Base-by-base conservation (phyloP, 37 sponge, comb jelly and placozoan genomes). In the Ephydatia muelleri region DNA sequence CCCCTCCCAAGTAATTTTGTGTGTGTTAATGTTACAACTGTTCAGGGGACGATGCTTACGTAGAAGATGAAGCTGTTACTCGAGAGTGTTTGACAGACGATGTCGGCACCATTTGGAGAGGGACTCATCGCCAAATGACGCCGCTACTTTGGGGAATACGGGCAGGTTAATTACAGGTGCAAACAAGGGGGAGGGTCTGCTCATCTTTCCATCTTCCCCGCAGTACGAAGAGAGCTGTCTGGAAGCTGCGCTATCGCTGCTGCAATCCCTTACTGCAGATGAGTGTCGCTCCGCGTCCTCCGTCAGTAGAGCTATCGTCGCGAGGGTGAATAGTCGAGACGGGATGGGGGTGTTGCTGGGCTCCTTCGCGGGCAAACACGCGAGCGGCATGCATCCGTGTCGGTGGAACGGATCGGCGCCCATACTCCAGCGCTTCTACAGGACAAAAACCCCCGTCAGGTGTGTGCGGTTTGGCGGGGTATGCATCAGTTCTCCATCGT, bases 391-490 rank as follows among this genome's bases (percentile, higher is more conserved):
- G 8, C 91, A 90, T 74, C 94, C 94, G 0, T 84, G 85, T 47
- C 64, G 91, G 5, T 94, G 94, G 94, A 90, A 73, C 16, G 91
- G 94, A 2, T 94, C 94, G 13, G 68, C 91, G 4, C 33, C 79
- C 0, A 94, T 94, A 26, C 80, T 94, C 1, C 85, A 87, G 38
- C 80, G 70, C 48, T 94, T 69, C 70, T 48, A 85, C 79, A 73
- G 82, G 6, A 88, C 82, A 19, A 80, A 49, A 28, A 49, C 87
- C 3, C 88, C 94, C 19, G 91, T 94, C 35, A 90, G 88, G 94
- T 94, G 32, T 65, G 81, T 37, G 22, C 11, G 16, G 57, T 57
- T 5, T 57, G 57, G 33, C 14, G 2, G n/a, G 28, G 2, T 71
- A 40, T 27, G 43, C 19, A 76, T 32, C 38, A 76, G 22, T 26